Evolutionary conservation across 2,797 vertebrate genomes (phyloP), one percentile per base, ranked within the genome.

Genomic region (Enteromius mattozi): DNA sequence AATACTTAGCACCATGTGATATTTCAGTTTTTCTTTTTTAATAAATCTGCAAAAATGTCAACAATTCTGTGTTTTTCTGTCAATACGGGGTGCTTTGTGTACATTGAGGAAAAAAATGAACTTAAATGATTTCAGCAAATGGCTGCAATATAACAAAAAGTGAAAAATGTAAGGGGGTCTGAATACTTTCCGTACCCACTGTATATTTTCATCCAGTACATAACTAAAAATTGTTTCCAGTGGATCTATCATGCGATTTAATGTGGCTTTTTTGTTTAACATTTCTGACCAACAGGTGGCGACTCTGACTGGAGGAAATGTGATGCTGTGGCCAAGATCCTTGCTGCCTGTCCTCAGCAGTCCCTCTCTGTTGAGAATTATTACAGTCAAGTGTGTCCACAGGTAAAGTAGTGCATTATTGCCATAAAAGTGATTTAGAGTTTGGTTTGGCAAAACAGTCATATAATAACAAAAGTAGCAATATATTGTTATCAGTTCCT

Each of bases 271-370:
- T 49, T 65, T 27, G 75, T 70, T 80, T 81, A 7, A 30, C 45
- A 37, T 54, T 56, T 78, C 21, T 87, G 89, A 65, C 89, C 90
- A 42, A 87, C 89, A 94, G 97, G 96, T 17, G 95, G 94, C 5
- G 96, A 96, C 69, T 93, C 96, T 16, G 97, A 99, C 92, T 99
- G 98, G 98, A 97, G 90, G 87, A 98, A 96, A 84, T 99, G 97
- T 9, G 97, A 98, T 2, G 45, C 88, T 6, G 94, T 98, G 27
- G 97, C 98, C 27, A 96, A 92, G 92, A 96, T 99, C 89, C 91
- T 99, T 90, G 93, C 96, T 0, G 93, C 96, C 24, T 98, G 97
- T 84, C 98, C 97, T 6, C 97, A 98, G 86, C 98, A 98, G 91
- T 97, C 94, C 7, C 88, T 95, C 37, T 98, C 97, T 70, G 90